Conservation (phyloP, 2,888 invertebrate species). For the Agrotis segetum region DNA sequence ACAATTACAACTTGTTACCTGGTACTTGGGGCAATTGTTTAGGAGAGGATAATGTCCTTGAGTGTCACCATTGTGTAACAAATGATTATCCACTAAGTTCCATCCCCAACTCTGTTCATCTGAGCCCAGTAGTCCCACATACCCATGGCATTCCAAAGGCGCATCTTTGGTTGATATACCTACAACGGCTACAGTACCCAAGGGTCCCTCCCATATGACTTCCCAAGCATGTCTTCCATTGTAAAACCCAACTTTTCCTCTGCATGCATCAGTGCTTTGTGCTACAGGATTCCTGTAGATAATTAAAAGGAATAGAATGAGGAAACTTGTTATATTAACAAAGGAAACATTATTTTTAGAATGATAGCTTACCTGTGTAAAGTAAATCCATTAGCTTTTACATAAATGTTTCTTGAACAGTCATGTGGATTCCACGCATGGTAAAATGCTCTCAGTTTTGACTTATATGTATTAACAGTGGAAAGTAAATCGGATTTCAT, state of each 20-base stretch:
- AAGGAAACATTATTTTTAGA: background rate
- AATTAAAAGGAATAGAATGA: background rate
- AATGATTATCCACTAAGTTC: conserved; percentile 99
- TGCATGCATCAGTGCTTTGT: conserved; percentile 98
- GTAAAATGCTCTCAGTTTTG: conserved; percentile 97
- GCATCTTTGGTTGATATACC: conserved; percentile 99
- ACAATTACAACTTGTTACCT: conserved; percentile 90
- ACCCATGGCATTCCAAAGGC: conserved; percentile 97
- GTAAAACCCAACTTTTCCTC: conserved; percentile 97
- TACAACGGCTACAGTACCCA: conserved; percentile 99
- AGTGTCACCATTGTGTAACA: conserved; percentile 98
- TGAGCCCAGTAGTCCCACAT: conserved; percentile 98
- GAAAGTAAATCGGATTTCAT: conserved; percentile 97
- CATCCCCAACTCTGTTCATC: conserved; percentile 99
- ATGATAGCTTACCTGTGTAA: conserved; percentile 93
- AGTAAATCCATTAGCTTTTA: conserved; percentile 99
- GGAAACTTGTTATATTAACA: background rate
- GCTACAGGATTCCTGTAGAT: conserved; percentile 97
- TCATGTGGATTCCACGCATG: conserved; percentile 99
- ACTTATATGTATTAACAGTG: conserved; percentile 97
- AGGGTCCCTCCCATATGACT: conserved; percentile 99
- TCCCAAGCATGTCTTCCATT: conserved; percentile 99
- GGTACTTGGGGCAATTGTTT: conserved; percentile 99
- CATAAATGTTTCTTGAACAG: conserved; percentile 98
- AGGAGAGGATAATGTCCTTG: conserved; percentile 98